Conservation (phyloP, 2,797 vertebrate genomes). For the Staurois parvus region DNA sequence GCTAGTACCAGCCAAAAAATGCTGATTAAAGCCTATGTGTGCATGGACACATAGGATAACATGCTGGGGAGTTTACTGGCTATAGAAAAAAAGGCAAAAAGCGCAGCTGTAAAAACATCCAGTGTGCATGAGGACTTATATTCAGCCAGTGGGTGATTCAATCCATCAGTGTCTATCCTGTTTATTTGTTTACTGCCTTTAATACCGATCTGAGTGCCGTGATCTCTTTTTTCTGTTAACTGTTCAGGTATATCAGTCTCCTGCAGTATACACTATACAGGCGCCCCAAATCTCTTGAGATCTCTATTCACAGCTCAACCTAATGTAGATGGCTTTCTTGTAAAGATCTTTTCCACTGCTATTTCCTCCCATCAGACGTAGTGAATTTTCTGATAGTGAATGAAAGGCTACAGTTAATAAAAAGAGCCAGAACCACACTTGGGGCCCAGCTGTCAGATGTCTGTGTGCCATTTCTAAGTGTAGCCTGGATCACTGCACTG, state of each 20-base stretch:
- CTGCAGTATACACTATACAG: neutral
- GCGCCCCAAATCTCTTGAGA: neutral
- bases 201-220: too few relatives aligned
- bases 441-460: slow-evolving; percentile 33
- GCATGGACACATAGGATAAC: too few relatives aligned
- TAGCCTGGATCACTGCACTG: slow-evolving; percentile 28
- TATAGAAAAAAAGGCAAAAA: too few relatives aligned
- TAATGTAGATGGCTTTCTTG: slow-evolving; percentile 3
- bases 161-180: too few relatives aligned
- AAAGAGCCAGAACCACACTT: slow-evolving; percentile 32
- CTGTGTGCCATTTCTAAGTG: slow-evolving; percentile 7
- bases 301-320: neutral
- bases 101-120: too few relatives aligned
- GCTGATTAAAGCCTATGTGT: too few relatives aligned
- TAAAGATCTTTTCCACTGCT: neutral
- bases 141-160: too few relatives aligned
- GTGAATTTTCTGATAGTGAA: slow-evolving; percentile 22
- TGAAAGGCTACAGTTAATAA: slow-evolving; percentile 3
- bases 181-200: too few relatives aligned
- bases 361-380: neutral
- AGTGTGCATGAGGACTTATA: too few relatives aligned
- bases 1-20: too few relatives aligned
- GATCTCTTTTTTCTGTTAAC: too few relatives aligned
- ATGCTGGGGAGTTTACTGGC: too few relatives aligned
- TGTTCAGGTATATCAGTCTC: neutral